These are phyloP conservation scores for Enteromius trimaculatus DNA, from an alignment of 2,797 vertebrate species.

Conservation along the genomic window DNA sequence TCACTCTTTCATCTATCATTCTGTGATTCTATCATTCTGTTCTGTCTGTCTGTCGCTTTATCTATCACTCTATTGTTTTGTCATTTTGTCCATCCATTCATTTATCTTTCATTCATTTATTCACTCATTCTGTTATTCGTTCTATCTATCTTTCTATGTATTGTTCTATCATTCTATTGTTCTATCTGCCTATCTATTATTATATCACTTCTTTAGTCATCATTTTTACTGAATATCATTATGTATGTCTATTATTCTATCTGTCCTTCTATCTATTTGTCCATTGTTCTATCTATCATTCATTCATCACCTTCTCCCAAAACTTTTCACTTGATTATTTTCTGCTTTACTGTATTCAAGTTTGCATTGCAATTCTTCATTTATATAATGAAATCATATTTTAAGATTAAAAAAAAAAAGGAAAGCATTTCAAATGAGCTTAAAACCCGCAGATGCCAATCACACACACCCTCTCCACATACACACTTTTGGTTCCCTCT, in stretches of 20 bases:
- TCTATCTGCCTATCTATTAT: too few species aligned
- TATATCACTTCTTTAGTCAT: too few species aligned
- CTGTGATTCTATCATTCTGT: too few species aligned
- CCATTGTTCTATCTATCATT: background rate
- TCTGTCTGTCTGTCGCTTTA: too few species aligned
- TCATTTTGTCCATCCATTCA: background rate
- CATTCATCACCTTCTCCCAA: background rate
- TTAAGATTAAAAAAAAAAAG: too few species aligned
- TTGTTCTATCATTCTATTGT: background rate
- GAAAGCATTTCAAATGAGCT: background rate
- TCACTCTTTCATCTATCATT: too few species aligned
- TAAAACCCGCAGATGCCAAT: constrained; percentile 15
- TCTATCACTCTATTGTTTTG: too few species aligned
- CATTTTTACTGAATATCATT: too few species aligned
- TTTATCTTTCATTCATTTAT: background rate
- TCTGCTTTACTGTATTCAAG: background rate
- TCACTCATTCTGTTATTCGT: background rate
- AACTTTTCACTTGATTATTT: background rate
- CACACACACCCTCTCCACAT: constrained; percentile 39
- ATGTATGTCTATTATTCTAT: background rate
- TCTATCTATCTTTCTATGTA: background rate
- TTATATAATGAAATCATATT: background rate
- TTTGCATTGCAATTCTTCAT: background rate
- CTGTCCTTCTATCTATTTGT: background rate
- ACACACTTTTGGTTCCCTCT: constrained; percentile 31